Conservation (phyloP, 2,113 vertebrate genomes). For the Hiodon alosoides region DNA sequence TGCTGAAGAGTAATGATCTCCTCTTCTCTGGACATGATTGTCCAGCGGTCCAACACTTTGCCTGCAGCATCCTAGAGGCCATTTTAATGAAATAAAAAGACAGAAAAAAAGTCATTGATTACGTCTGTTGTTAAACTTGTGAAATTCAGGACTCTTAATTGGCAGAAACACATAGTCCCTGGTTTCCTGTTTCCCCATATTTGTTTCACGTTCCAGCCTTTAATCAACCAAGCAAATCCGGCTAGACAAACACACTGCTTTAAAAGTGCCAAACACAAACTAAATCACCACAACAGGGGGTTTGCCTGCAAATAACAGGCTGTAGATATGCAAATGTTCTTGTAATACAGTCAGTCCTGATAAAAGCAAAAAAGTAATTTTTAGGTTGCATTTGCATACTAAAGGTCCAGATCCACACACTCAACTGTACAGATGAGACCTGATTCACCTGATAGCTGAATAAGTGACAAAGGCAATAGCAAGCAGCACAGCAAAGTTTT, state of each 20-base stretch:
- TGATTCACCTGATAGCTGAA: no score
- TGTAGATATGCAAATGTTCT: slow-evolving; percentile 28
- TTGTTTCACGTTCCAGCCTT: background rate
- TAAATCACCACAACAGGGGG: slow-evolving; percentile 33
- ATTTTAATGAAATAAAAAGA: slow-evolving; percentile 74
- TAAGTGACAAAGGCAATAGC: no score
- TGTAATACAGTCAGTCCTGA: no score
- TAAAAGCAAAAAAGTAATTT: no score
- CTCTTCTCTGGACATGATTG: slow-evolving; percentile 83
- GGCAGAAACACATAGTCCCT: slow-evolving; percentile 48
- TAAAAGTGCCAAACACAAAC: slow-evolving; percentile 57
- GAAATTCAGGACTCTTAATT: slow-evolving; percentile 42
- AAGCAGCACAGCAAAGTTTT: no score
- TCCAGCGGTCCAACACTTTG: slow-evolving; percentile 85
- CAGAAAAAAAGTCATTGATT: slow-evolving; percentile 72
- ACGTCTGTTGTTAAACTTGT: slow-evolving; percentile 53
- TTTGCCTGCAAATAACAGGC: no score
- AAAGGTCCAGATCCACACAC: no score
- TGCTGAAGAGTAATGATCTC: slow-evolving; percentile 83
- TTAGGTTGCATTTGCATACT: no score
- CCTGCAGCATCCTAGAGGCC: slow-evolving; percentile 78
- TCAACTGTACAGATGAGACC: no score
- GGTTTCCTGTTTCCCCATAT: background rate
- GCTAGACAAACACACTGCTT: slow-evolving; percentile 50
- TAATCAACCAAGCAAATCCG: slow-evolving; percentile 35